Percentiles rank a stretch among this genome's conserved stretches.
These are phyloP conservation scores for Aegithalos caudatus DNA, from an alignment of 2,113 vertebrate genomes.

Conservation along the genomic window DNA sequence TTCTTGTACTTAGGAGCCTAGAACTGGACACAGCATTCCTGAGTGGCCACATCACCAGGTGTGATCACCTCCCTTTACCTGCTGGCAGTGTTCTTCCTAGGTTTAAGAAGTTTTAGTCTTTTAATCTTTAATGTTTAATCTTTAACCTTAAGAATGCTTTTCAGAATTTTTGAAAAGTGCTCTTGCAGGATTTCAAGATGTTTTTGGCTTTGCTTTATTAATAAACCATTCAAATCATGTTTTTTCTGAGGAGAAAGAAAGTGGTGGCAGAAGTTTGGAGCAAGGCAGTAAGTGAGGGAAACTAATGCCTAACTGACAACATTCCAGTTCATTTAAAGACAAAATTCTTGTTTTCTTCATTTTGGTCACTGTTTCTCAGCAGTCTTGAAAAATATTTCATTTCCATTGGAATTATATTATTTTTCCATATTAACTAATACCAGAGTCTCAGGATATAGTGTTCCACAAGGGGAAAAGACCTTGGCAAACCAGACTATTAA, in stretches of 20 bases:
- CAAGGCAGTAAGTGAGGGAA: neutral
- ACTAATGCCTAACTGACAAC: neutral
- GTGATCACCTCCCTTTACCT: accelerated
- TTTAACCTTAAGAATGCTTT: neutral
- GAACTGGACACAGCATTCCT: neutral
- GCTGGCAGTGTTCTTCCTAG: neutral
- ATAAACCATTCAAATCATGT: neutral
- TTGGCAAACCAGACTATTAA: neutral
- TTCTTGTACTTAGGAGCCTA: neutral
- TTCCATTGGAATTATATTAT: neutral
- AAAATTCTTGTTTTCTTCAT: neutral
- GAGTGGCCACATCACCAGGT: neutral
- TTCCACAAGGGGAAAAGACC: neutral
- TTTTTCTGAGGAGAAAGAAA: neutral
- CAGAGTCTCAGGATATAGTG: neutral
- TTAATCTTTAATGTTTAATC: neutral
- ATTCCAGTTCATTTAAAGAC: neutral
- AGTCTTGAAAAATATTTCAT: neutral
- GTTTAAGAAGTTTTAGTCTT: neutral
- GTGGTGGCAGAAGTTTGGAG: neutral
- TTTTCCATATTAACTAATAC: neutral
- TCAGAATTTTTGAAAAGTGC: neutral
- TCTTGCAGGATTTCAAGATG: neutral
- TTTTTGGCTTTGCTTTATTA: neutral
- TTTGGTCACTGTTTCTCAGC: neutral